phyloP scores from a whole-genome alignment of 2,797 vertebrate species.

The Sternarchorhynchus goeldii region DNA sequence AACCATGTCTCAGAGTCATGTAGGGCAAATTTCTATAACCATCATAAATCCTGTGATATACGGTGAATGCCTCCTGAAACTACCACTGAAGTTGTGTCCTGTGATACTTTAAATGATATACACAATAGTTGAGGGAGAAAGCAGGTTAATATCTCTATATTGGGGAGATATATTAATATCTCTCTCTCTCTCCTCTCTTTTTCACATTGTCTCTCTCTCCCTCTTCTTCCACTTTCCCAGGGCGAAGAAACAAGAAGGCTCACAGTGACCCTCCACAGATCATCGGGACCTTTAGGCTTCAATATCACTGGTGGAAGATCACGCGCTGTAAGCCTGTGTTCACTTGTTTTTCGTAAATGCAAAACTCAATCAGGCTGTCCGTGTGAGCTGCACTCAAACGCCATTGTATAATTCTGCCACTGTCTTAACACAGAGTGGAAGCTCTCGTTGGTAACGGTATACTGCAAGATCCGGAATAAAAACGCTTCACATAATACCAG shows the following conservation, averaged over 20 bases:
- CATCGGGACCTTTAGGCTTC: slow-evolving; percentile 93
- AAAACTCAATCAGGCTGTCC: background rate
- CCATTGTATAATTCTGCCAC: background rate
- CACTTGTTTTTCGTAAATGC: background rate
- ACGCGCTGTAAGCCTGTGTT: slow-evolving; percentile 83
- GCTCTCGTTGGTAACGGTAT: background rate
- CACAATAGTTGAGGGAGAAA: too few species aligned
- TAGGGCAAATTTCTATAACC: background rate
- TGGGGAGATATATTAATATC: too few species aligned
- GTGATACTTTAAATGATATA: too few species aligned
- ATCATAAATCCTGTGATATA: background rate
- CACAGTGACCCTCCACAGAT: slow-evolving; percentile 86
- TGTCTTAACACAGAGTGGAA: background rate
- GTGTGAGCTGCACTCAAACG: background rate
- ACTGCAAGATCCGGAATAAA: background rate
- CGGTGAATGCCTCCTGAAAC: background rate
- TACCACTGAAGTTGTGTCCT: too few species aligned
- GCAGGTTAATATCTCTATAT: too few species aligned
- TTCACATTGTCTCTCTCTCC: background rate
- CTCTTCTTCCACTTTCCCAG: slow-evolving; percentile 65
- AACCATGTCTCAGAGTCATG: background rate
- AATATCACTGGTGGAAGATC: slow-evolving; percentile 95
- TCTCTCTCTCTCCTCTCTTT: slow-evolving; percentile 6
- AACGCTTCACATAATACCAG: background rate
- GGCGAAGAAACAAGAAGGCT: slow-evolving; percentile 85